phyloP scores from a whole-genome alignment of 2,888 invertebrate species.

The Nomada fucata region DNA sequence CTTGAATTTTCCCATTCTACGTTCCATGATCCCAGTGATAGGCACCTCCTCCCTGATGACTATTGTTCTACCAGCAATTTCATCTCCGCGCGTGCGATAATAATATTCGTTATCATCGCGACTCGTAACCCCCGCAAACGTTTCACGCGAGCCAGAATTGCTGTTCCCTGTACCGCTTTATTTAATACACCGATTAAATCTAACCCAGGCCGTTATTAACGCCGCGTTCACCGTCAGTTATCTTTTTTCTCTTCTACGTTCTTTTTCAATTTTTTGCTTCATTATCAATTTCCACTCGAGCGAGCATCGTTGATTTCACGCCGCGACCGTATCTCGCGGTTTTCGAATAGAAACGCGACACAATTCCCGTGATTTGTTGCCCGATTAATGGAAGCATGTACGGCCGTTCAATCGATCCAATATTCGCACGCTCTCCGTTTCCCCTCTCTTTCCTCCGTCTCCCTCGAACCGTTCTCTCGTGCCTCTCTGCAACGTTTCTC shows the following conservation, averaged over 20 bases:
- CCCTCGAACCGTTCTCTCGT: not conserved
- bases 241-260: not conserved
- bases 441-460: conserved; percentile 19
- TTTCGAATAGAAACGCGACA: conserved; percentile 65
- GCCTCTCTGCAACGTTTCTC: not conserved
- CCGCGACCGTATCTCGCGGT: conserved; percentile 58
- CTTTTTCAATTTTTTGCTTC: conserved; percentile 37
- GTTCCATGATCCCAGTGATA: too few species aligned
- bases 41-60: too few species aligned
- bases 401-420: conserved; percentile 64
- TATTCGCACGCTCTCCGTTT: conserved; percentile 65
- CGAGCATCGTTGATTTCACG: conserved; percentile 53
- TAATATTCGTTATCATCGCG: conserved; percentile 38
- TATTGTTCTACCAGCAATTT: conserved; percentile 24
- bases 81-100: conserved; percentile 19
- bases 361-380: conserved; percentile 71
- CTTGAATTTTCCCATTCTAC: too few species aligned
- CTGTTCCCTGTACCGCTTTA: conserved; percentile 3
- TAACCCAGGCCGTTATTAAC: conserved; percentile 44
- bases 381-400: conserved; percentile 68
- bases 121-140: conserved; percentile 36
- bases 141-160: conserved; percentile 29
- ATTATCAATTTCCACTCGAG: conserved; percentile 60
- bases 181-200: conserved; percentile 48
- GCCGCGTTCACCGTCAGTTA: conserved; percentile 26